Evolutionary conservation across 2,113 vertebrate species (phyloP).

Genomic region (Saguinus imperator): DNA sequence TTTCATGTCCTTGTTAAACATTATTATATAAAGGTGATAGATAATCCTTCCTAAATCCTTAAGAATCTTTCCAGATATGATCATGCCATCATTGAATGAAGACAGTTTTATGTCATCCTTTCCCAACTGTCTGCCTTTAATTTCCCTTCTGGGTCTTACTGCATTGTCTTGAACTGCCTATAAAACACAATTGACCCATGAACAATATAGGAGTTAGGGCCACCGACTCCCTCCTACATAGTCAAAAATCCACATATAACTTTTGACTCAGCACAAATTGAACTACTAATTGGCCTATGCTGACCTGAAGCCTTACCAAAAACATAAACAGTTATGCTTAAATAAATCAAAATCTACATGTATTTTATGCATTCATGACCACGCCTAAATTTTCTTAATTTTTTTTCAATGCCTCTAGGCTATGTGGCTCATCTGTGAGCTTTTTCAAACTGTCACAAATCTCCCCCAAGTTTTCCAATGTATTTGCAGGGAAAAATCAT

Average conservation of each 20-base stretch:
- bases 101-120: neutral
- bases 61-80: neutral
- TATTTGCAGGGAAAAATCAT: too few relatives aligned
- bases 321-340: neutral
- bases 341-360: neutral
- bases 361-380: neutral
- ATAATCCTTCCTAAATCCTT: neutral
- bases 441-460: neutral
- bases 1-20: neutral
- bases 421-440: neutral
- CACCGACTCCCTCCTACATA: neutral
- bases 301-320: neutral
- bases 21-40: neutral
- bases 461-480: neutral
- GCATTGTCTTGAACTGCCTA: neutral
- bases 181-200: neutral
- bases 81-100: neutral
- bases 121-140: neutral
- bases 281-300: neutral
- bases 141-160: neutral
- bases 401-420: neutral
- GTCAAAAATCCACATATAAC: neutral
- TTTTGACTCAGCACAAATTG: neutral
- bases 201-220: neutral
- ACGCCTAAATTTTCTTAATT: neutral